These are phyloP conservation scores for Lepidurus arcticus DNA, from an alignment of 1,140 invertebrate species.

Conservation along the genomic window DNA sequence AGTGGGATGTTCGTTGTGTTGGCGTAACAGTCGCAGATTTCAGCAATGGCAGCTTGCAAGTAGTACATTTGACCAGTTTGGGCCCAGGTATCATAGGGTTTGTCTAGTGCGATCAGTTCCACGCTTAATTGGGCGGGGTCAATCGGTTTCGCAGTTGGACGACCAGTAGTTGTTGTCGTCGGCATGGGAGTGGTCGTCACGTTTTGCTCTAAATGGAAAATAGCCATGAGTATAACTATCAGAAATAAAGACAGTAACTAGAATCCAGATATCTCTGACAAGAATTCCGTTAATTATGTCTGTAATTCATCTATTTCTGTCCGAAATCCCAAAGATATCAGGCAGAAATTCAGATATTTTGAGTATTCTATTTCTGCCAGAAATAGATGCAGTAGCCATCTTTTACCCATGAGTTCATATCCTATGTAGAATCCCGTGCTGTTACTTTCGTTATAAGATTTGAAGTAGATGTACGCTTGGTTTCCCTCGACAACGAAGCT, in stretches of 20 bases:
- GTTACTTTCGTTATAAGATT: not conserved
- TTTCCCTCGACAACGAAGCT: not conserved
- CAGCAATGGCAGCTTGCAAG: not conserved
- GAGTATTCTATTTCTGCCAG: not conserved
- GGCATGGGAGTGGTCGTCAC: not conserved
- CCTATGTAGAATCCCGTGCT: not conserved
- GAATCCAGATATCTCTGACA: too few species aligned
- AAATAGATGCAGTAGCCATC: not conserved
- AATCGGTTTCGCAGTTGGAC: not conserved
- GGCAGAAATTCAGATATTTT: not conserved
- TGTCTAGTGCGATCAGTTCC: not conserved
- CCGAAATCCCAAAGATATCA: not conserved
- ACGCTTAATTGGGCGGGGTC: not conserved
- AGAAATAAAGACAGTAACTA: too few species aligned
- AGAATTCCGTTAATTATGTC: too few species aligned
- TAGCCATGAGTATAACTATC: too few species aligned
- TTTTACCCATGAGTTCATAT: conserved; percentile 13
- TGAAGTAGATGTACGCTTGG: not conserved
- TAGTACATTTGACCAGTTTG: not conserved
- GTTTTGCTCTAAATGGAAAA: not conserved
- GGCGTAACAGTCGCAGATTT: not conserved
- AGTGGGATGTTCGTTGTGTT: not conserved
- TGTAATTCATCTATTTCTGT: too few species aligned
- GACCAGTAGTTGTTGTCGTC: conserved; percentile 5
- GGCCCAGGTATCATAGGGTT: not conserved